Base-by-base conservation (phyloP, 2,888 invertebrate species). In the Stenodera caucasica region DNA sequence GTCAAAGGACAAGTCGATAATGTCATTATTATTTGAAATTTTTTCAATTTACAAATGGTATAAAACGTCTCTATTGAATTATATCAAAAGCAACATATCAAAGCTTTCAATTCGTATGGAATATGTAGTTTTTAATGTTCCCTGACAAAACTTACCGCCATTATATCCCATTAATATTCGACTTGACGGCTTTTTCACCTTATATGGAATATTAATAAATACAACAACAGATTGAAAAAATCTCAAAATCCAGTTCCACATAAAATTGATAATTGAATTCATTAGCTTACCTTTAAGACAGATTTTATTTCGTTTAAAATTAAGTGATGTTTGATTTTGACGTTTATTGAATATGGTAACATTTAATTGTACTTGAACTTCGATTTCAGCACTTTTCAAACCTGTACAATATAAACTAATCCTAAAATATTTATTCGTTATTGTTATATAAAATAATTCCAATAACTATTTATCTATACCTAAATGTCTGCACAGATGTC, bases 331-430 rank as follows among this genome's bases (percentile, higher is more conserved):
- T 73, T 89, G 88, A 76, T 90, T 88, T 79, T 90, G 85, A 9
- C 84, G 83, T n/a, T 86, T 84, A 63, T 88, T 86, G 11, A 87
- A 86, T 0, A 88, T 86, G 45, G 90, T 90, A 69, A 95, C 90
- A 77, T 92, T 90, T 70, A 95, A 84, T 77, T 91, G 90, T 76
- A 95, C 87, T 64, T 87, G 86, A 65, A 95, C 88, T 64, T 90
- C 86, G 67, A 94, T 90, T 81, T 94, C 92, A 12, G 92, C 91
- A 70, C 88, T 91, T 70, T 88, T 85, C 57, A 86, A 81, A 4
- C 94, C 94, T 1, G 92, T 91, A 75, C 94, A 95, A n/a, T 91
- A 90, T 64, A 95, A 83, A 52, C 88, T 86, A 55, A 94, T 88
- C 75, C 90, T 87, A 80, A 53, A 74, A 76, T 57, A 49, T 49